A percentile compares a stretch with the other conserved stretches of the same genome.
These are phyloP conservation scores for Peucedramus taeniatus DNA, from an alignment of 2,113 vertebrate genomes.

Conservation along the genomic window DNA sequence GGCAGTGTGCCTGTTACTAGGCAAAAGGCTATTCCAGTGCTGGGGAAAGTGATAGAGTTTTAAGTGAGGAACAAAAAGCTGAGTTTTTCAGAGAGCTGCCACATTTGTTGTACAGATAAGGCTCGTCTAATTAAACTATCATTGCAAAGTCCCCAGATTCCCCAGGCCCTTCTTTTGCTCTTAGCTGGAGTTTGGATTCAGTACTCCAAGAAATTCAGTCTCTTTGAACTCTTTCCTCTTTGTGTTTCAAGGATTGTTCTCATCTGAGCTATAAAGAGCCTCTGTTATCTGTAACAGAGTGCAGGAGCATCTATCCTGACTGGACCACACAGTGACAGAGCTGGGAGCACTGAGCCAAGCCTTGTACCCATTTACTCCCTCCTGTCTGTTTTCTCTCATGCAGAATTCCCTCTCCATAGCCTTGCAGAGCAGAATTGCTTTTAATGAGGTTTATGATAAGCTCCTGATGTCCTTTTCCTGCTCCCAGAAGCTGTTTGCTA, in stretches of 20 bases:
- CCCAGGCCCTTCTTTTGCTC: constrained; percentile 50
- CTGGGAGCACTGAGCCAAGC: background rate
- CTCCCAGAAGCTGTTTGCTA: constrained; percentile 2
- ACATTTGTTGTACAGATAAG: constrained; percentile 49
- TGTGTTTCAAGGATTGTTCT: constrained; percentile 49
- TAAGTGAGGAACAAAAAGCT: constrained; percentile 15
- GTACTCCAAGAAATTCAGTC: constrained; percentile 27
- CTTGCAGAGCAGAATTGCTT: background rate
- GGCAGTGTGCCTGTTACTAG: background rate
- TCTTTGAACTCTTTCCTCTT: constrained; percentile 31
- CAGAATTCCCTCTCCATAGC: background rate
- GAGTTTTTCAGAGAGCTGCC: constrained; percentile 8
- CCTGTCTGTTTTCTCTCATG: background rate
- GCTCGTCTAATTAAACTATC: constrained; percentile 52
- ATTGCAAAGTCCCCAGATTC: constrained; percentile 15
- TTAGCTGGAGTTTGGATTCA: constrained; percentile 35
- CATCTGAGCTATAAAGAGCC: constrained; percentile 14
- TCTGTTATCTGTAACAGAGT: constrained; percentile 14
- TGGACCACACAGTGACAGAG: constrained; percentile 12
- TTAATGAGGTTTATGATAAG: constrained; percentile 47
- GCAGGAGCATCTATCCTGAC: background rate
- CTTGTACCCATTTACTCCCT: background rate
- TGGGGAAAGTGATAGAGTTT: background rate
- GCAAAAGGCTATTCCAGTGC: background rate
- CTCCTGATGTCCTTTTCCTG: constrained; percentile 30